Evolutionary conservation across 2,797 vertebrate genomes (phyloP).

Genomic region (Sebastes alutus): DNA sequence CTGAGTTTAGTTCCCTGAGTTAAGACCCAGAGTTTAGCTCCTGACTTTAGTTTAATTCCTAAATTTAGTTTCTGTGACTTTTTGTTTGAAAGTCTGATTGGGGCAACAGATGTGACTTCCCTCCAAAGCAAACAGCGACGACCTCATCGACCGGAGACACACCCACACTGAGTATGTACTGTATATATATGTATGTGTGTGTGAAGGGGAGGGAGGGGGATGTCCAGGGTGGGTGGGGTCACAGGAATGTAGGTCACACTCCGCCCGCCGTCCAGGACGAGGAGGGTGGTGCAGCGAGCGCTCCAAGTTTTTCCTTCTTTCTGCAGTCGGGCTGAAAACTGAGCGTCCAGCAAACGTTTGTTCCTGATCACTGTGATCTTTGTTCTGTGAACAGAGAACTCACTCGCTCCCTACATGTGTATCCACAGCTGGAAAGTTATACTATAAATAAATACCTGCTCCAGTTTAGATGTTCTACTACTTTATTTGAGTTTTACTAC

Average conservation of each 20-base stretch:
- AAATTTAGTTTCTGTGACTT: neutral
- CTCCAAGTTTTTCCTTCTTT: neutral
- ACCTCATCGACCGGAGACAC: slow-evolving; percentile 40
- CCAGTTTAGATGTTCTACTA: neutral
- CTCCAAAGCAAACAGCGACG: slow-evolving; percentile 43
- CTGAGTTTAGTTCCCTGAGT: neutral
- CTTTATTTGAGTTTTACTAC: neutral
- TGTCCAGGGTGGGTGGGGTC: slow-evolving; percentile 20
- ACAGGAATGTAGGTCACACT: slow-evolving; percentile 38
- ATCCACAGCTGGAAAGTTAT: neutral
- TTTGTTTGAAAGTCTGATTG: neutral
- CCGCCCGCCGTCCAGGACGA: neutral
- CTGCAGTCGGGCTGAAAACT: neutral
- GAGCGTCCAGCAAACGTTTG: neutral
- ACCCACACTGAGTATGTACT: slow-evolving; percentile 16
- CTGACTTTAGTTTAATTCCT: neutral
- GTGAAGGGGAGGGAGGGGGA: neutral
- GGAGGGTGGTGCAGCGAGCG: neutral
- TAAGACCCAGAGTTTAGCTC: no score
- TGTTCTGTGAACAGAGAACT: neutral
- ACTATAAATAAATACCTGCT: neutral
- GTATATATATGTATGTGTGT: neutral
- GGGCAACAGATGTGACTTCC: slow-evolving; percentile 61
- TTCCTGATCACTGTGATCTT: neutral
- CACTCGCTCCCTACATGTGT: neutral